Conservation (phyloP, 2,797 vertebrate genomes). For the Takifugu rubripes region DNA sequence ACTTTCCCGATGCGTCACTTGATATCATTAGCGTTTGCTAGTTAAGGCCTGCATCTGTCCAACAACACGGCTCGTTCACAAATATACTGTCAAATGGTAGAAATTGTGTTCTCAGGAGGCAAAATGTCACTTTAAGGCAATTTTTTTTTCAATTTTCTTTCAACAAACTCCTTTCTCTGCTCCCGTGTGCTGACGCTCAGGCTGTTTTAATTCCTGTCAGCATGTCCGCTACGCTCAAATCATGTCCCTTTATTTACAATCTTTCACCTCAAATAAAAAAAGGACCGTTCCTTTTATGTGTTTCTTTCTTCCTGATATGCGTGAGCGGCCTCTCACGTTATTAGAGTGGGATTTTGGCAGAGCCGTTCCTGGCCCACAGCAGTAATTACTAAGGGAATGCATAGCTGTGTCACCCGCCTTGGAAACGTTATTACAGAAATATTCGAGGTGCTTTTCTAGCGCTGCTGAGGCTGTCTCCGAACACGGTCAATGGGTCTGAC, state of each 20-base stretch:
- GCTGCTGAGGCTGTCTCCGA: constrained; percentile 56
- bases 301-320: constrained; percentile 41
- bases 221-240: constrained; percentile 16
- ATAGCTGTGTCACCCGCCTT: constrained; percentile 54
- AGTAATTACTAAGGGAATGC: constrained; percentile 72
- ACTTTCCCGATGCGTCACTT: constrained; percentile 27
- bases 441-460: constrained; percentile 33
- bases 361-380: constrained; percentile 61
- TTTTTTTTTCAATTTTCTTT: constrained; percentile 22
- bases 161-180: constrained; percentile 19
- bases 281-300: constrained; percentile 48
- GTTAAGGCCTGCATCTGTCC: constrained; percentile 11
- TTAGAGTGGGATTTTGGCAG: constrained; percentile 63
- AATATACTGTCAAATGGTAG: constrained; percentile 28
- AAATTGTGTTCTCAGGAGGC: constrained; percentile 26
- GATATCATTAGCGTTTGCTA: constrained; percentile 32
- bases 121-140: constrained; percentile 47
- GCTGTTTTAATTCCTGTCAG: constrained; percentile 61
- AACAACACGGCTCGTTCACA: constrained; percentile 22
- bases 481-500: constrained; percentile 51
- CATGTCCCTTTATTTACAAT: neutral
- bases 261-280: constrained; percentile 3
- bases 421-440: constrained; percentile 64
- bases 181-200: constrained; percentile 52
- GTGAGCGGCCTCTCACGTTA: constrained; percentile 61